Percentiles rank a stretch among this genome's conserved stretches.
Evolutionary conservation across 2,888 invertebrate species (phyloP).

Genomic region (Uropetala carovei): DNA sequence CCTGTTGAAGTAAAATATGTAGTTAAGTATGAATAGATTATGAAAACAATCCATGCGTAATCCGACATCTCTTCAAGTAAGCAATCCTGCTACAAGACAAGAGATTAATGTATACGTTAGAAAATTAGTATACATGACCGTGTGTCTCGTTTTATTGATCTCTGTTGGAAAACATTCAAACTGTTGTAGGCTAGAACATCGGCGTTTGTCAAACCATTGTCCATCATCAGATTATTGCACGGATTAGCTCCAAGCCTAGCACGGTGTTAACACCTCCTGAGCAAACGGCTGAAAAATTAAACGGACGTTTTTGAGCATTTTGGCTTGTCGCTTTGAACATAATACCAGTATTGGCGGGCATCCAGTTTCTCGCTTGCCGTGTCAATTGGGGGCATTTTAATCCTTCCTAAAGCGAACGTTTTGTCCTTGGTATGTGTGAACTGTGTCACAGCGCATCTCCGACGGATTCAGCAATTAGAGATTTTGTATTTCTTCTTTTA

Average conservation of each 20-base stretch:
- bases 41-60: too few relatives aligned
- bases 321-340: slow-evolving; percentile 36
- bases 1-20: too few relatives aligned
- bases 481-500: too few relatives aligned
- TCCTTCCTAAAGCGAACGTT: not conserved
- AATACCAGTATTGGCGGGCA: slow-evolving; percentile 45
- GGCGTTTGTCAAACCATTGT: not conserved
- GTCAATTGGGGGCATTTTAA: slow-evolving; percentile 61
- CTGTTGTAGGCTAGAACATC: not conserved
- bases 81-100: too few relatives aligned
- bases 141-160: too few relatives aligned
- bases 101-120: too few relatives aligned
- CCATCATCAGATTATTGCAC: not conserved
- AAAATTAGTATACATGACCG: too few relatives aligned
- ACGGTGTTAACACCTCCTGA: not conserved
- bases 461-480: too few relatives aligned
- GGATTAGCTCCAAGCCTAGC: not conserved
- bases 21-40: too few relatives aligned
- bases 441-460: not conserved
- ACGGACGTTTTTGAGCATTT: not conserved
- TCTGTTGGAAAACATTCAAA: too few relatives aligned
- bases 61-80: too few relatives aligned
- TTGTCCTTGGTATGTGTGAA: not conserved
- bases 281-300: slow-evolving; percentile 7
- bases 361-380: slow-evolving; percentile 58